Conservation (phyloP, 2,797 vertebrate species). For the Sciaenops ocellatus region DNA sequence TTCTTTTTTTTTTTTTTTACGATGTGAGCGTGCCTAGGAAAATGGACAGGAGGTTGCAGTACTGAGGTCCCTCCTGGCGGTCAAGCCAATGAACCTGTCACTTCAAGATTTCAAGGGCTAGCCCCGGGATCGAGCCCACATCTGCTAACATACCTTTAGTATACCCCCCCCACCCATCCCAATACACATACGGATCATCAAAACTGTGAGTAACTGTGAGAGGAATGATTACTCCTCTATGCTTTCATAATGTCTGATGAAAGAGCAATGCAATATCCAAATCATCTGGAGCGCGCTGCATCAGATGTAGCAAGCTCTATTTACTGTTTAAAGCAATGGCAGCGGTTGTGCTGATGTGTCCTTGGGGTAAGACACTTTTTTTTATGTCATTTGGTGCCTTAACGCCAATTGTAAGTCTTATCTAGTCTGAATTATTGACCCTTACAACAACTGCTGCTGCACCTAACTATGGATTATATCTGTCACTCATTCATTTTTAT, state of each 20-base stretch:
- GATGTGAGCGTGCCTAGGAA: constrained; percentile 8
- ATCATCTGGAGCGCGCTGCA: constrained; percentile 3
- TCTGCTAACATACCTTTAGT: constrained; percentile 21
- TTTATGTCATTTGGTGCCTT: constrained; percentile 33
- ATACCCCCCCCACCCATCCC: too few species aligned
- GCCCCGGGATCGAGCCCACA: constrained; percentile 33
- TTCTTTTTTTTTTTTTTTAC: constrained; percentile 42
- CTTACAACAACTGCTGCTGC: constrained; percentile 42
- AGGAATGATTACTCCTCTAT: constrained; percentile 31
- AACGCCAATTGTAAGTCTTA: constrained; percentile 55
- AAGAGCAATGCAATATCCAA: constrained; percentile 53
- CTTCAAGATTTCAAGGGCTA: constrained; percentile 27
- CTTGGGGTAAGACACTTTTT: constrained; percentile 34
- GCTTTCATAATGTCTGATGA: constrained; percentile 54
- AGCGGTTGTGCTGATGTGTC: constrained; percentile 43
- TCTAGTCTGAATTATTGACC: constrained; percentile 53
- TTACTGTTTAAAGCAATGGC: constrained; percentile 45
- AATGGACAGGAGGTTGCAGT: constrained; percentile 26
- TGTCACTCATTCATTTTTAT: constrained; percentile 60
- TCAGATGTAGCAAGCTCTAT: constrained; percentile 24
- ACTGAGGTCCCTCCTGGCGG: constrained; percentile 26
- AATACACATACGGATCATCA: constrained; percentile 18
- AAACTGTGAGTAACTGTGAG: constrained; percentile 28
- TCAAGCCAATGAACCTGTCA: constrained; percentile 61
- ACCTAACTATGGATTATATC: constrained; percentile 45